phyloP scores from a whole-genome alignment of 2,888 invertebrate species.

The Priocnemis perturbator region DNA sequence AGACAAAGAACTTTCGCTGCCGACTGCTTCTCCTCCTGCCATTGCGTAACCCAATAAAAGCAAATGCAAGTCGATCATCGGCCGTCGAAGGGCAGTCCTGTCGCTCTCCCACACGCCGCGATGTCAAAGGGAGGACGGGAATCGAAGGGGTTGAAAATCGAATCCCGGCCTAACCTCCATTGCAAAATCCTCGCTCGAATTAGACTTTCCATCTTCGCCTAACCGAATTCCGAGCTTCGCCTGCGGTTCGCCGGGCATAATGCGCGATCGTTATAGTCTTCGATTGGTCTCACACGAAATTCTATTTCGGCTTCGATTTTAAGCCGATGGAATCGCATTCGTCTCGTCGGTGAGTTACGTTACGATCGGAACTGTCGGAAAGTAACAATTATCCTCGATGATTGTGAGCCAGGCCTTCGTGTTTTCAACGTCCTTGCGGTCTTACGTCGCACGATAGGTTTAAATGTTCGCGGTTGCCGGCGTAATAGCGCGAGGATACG shows the following conservation, averaged over 20 bases:
- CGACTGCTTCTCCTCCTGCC: constrained; percentile 56
- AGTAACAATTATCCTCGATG: constrained; percentile 36
- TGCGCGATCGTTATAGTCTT: too few species aligned
- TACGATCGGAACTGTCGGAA: constrained; percentile 36
- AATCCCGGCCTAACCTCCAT: constrained; percentile 51
- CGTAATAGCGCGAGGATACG: too few species aligned
- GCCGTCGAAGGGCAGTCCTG: constrained; percentile 5
- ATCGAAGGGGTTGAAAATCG: constrained; percentile 66
- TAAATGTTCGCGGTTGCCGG: too few species aligned
- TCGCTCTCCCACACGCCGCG: background rate
- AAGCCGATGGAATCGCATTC: too few species aligned
- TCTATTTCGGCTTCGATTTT: too few species aligned
- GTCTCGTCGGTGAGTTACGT: constrained; percentile 31
- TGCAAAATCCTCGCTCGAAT: constrained; percentile 30
- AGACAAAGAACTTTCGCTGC: constrained; percentile 62
- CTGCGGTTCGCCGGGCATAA: too few species aligned
- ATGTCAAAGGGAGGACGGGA: constrained; percentile 32
- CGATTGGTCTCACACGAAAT: too few species aligned
- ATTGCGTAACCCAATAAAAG: constrained; percentile 68
- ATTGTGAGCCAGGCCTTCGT: constrained; percentile 6
- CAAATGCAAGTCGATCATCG: constrained; percentile 56
- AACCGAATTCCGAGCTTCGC: too few species aligned
- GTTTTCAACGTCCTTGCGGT: constrained; percentile 2
- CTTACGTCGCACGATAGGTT: too few species aligned
- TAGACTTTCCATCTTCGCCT: too few species aligned